Base-by-base conservation (phyloP, 2,888 invertebrate species). In the Microctonus brassicae region DNA sequence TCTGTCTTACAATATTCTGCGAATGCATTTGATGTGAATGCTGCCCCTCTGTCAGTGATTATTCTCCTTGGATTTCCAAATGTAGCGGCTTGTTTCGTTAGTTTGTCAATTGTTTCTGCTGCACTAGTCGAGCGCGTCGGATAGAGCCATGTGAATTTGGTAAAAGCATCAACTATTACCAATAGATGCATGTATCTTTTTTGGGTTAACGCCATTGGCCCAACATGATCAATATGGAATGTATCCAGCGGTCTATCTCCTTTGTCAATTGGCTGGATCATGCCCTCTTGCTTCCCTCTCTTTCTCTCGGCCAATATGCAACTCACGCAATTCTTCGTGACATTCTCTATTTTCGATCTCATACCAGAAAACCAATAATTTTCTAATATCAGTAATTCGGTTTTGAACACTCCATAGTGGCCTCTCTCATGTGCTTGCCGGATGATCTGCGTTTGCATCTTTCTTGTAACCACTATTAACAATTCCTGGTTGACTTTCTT, bases 21-120 rank as follows among this genome's bases (percentile, higher is more conserved):
- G 61, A 87, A 88, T 1, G 79, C 81, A 10, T 79, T 65, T 1
- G 84, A 80, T 0, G 83, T 84, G 69, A 83, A 88, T 3, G 88
- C 86, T 2, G 84, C 74, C 3, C 86, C 85, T 69, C 79, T 74
- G 72, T 88, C 86, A 0, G 84, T 81, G 3, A 87, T 80, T 9
- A 86, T 82, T 29, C 79, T 76, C 9, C 61, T 72, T 11, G 87
- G 86, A 72, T 86, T 86, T 10, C 86, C 88, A 79, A 87, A 88
- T 6, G 65, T 75, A 20, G 76, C 75, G 63, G 83, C 81, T 55
- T 84, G 84, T n/a, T 70, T 57, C 17, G 69, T 69, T 0, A 87
- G 60, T 72, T 82, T 82, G 3, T 77, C 55, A n/a, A 88, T 66
- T 0, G 80, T 82, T 63, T 88, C 85, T 22, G 75, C 76, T 1